Evolutionary conservation across 2,888 invertebrate species (phyloP), one percentile per base, ranked within the genome.

Genomic region (Enchytraeus crypticus): DNA sequence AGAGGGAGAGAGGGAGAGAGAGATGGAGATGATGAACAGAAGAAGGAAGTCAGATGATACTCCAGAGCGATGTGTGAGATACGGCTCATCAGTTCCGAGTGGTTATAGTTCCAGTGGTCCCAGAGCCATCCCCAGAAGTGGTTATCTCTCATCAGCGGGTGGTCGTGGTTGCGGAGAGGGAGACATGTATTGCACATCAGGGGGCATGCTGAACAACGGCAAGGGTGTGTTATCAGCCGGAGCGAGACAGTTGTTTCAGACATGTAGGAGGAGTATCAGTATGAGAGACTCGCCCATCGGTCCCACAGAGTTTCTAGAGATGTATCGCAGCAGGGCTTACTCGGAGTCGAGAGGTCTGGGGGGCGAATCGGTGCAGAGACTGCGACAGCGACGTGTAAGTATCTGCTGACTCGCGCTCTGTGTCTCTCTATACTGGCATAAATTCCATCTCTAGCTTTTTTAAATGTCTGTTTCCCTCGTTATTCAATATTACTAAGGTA

Each of bases 271-370:
- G 21, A 60, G 43, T 46, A 51, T 33, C 57, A 53, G 51, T 18
- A 51, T 53, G 51, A 58, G 56, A 43, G 59, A 59, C 26, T 32
- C 46, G 18, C 54, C 59, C 26, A 57, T 60, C 51, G 61, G 61
- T 8, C 56, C 64, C 5, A 58, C 45, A 26, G 56, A 57, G 34
- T 62, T 66, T 27, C 30, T 68, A 0, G 68, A 67, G 53, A 65
- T 57, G 66, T 68, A 61, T 59, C 59, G 68, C 18, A 55, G 59
- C 32, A 55, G 68, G n/a, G 65, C 68, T 11, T 65, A 67, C 54
- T 65, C 66, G 3, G 68, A 68, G 46, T 57, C 66, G 18, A 56
- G 49, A 5, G 49, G 57, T 43, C 29, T 55, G 33, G 53, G 53
- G 1, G 51, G 51, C 30, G 46, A 33, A 26, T 27, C 30, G 33